Evolutionary conservation across 2,888 invertebrate genomes (phyloP).

Genomic region (Lithophane semibrunnea): DNA sequence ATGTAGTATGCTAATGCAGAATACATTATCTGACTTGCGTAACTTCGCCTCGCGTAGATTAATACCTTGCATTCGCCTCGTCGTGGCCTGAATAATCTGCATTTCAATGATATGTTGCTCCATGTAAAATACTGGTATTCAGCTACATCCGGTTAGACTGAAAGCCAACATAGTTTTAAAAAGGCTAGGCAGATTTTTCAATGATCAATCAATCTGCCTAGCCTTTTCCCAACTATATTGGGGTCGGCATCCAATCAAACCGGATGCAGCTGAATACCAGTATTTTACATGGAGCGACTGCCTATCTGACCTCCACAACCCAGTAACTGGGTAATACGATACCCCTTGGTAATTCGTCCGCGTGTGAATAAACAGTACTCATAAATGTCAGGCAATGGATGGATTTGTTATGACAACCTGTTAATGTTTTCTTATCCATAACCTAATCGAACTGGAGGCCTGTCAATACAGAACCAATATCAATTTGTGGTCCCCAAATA

Average conservation of each 20-base stretch:
- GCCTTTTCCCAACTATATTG: too few relatives aligned
- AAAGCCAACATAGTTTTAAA: too few relatives aligned
- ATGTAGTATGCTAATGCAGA: constrained; percentile 65
- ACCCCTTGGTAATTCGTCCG: neutral
- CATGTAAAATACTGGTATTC: too few relatives aligned
- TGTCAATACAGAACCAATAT: constrained; percentile 19
- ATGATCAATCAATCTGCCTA: too few relatives aligned
- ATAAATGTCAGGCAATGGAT: constrained; percentile 7
- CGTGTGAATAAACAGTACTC: neutral
- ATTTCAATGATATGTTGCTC: constrained; percentile 36
- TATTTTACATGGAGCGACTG: too few relatives aligned
- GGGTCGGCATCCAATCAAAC: too few relatives aligned
- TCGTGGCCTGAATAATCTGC: constrained; percentile 45
- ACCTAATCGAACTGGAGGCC: constrained; percentile 6
- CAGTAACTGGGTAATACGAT: too few relatives aligned
- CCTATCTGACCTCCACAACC: too few relatives aligned
- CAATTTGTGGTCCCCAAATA: constrained; percentile 41
- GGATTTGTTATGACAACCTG: constrained; percentile 14
- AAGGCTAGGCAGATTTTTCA: too few relatives aligned
- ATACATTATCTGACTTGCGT: constrained; percentile 56
- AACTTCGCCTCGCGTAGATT: constrained; percentile 47
- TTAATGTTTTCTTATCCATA: constrained; percentile 25
- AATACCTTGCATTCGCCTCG: constrained; percentile 29
- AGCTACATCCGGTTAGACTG: too few relatives aligned
- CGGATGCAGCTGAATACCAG: too few relatives aligned